These are phyloP conservation scores for Arctocebus calabarensis DNA, from an alignment of 2,797 vertebrate genomes.

Conservation along the genomic window DNA sequence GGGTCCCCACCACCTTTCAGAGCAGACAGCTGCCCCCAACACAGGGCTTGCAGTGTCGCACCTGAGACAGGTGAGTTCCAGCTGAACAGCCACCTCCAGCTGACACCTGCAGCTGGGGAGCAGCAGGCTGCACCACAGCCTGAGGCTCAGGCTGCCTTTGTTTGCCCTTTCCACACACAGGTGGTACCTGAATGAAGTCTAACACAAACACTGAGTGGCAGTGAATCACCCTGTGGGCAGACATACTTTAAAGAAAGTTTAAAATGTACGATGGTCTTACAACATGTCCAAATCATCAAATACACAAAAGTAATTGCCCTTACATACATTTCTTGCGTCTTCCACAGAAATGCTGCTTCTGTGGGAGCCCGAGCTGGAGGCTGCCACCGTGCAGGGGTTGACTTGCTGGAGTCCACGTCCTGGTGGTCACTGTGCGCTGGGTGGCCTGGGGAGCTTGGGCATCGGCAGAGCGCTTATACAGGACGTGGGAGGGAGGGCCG, in stretches of 20 bases:
- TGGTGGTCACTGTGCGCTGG: constrained; percentile 57
- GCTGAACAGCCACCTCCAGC: accelerated
- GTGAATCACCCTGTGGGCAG: accelerated
- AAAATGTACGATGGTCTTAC: neutral
- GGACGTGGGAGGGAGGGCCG: constrained; percentile 90
- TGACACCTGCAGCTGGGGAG: neutral
- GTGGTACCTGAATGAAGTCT: neutral
- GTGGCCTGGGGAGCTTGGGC: neutral
- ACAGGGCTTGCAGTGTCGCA: accelerated
- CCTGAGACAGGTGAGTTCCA: accelerated
- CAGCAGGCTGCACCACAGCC: accelerated
- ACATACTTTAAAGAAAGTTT: neutral
- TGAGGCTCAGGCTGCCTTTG: neutral
- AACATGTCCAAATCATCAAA: neutral
- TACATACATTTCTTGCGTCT: constrained; percentile 98
- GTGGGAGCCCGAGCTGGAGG: constrained; percentile 82
- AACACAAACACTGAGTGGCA: neutral
- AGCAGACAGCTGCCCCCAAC: accelerated
- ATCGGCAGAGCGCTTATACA: constrained; percentile 90
- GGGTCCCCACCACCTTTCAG: neutral
- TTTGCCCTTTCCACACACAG: neutral
- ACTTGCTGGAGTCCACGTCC: constrained; percentile 31
- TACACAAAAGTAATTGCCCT: constrained; percentile 85
- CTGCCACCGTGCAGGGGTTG: constrained; percentile 50
- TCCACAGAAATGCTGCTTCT: constrained; percentile 94